Evolutionary conservation across 2,797 vertebrate species (phyloP), one percentile per base, ranked within the genome.

Genomic region (Hybognathus amarus): DNA sequence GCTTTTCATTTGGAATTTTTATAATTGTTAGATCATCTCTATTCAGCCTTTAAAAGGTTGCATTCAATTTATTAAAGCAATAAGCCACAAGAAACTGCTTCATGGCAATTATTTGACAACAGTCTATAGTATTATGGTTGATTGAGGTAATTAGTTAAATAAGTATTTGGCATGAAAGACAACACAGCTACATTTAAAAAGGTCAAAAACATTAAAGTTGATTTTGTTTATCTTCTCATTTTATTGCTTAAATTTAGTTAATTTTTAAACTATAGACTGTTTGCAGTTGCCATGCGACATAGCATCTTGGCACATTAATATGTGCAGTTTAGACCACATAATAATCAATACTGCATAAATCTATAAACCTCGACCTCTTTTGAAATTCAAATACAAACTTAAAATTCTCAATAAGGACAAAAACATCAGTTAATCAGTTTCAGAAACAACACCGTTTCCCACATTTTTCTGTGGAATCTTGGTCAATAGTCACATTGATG

Each of bases 401-500:
- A 9, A 80, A 74, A 59, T 74, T 50, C 22, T 70, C 42, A 81
- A 36, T n/a, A 83, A 77, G 52, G 52, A 71, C 42, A 78, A 66
- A 18, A 30, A 64, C 12, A 47, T 22, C 63, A 24, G 30, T 59
- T 52, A 50, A 76, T 54, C 45, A 42, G 52, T 47, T 77, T 52
- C 40, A 89, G 88, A 90, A 89, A 89, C 90, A 91, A 85, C 38
- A 86, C 83, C 82, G 86, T 91, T 91, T 76, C 70, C 85, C 38
- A 70, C 85, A 87, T 89, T 93, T 94, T 93, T 91, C 92, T 87
- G 85, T 91, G 92, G 42, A 45, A 91, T 93, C 90, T 90, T 90
- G 89, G 87, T 91, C 89, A 86, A 86, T 64, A 94, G 91, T 92
- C 90, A 94, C 93, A 93, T 93, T 87, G 89, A 87, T 91, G 86